These are phyloP conservation scores for Semaprochilodus insignis DNA, from an alignment of 2,797 vertebrate species.

Conservation along the genomic window DNA sequence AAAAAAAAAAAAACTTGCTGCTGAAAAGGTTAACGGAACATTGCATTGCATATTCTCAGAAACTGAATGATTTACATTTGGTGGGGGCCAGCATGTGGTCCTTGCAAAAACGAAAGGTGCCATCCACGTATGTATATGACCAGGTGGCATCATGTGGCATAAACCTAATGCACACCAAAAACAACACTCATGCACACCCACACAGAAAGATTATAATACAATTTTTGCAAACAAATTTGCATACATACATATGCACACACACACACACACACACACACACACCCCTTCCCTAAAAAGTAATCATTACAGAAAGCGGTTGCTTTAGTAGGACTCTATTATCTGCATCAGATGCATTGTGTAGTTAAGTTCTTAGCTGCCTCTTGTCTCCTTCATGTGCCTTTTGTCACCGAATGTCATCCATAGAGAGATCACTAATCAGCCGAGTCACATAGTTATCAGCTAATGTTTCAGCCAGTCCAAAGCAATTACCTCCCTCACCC, in stretches of 20 bases:
- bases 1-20: too few species aligned
- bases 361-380: neutral
- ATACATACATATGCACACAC: neutral
- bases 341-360: neutral
- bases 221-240: neutral
- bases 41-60: too few species aligned
- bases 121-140: too few species aligned
- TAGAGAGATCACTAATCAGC: constrained; percentile 17
- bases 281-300: neutral
- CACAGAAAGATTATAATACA: neutral
- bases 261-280: neutral
- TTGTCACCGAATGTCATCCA: constrained; percentile 15
- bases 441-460: constrained; percentile 36
- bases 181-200: neutral
- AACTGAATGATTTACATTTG: too few species aligned
- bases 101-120: too few species aligned
- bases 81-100: too few species aligned
- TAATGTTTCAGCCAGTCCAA: constrained; percentile 42
- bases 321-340: too few species aligned
- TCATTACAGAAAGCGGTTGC: neutral
- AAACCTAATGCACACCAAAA: neutral
- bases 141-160: too few species aligned
- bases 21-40: too few species aligned
- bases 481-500: constrained; percentile 46
- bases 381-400: neutral